phyloP scores from a whole-genome alignment of 2,888 invertebrate species.

The Nephrocerus scutellatus region DNA sequence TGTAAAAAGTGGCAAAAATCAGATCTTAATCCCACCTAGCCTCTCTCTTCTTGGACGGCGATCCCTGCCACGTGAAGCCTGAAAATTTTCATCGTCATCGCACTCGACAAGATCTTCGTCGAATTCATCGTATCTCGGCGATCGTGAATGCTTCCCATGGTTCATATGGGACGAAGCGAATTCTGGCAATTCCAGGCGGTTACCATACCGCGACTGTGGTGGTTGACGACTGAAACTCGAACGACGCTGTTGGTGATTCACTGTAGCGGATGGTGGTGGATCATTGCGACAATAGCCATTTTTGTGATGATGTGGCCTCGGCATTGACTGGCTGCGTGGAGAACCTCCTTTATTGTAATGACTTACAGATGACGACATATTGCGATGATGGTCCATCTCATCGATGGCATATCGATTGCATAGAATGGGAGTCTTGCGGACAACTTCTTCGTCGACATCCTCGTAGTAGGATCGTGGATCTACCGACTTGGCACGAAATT shows the following conservation, averaged over 20 bases:
- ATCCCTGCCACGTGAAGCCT: constrained; percentile 24
- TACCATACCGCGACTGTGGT: constrained; percentile 35
- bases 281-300: constrained; percentile 12
- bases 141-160: constrained; percentile 26
- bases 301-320: constrained; percentile 34
- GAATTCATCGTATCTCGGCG: constrained; percentile 34
- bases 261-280: constrained; percentile 13
- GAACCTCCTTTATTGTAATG: constrained; percentile 18
- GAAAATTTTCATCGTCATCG: constrained; percentile 23
- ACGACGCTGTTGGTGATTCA: constrained; percentile 17
- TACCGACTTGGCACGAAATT: constrained; percentile 39
- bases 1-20: background rate
- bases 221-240: constrained; percentile 27
- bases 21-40: constrained; percentile 19
- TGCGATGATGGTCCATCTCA: constrained; percentile 30
- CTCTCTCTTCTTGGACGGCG: constrained; percentile 24
- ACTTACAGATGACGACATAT: constrained; percentile 16
- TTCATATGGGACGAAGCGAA: constrained; percentile 22
- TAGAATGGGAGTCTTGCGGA: constrained; percentile 56
- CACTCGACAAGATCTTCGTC: constrained; percentile 39
- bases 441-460: constrained; percentile 39
- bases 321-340: constrained; percentile 43
- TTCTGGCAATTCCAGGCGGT: constrained; percentile 41
- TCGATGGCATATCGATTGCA: constrained; percentile 66
- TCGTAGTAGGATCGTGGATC: constrained; percentile 41